phyloP scores from a whole-genome alignment of 2,113 vertebrate species.

The Brachypteracias leptosomus region DNA sequence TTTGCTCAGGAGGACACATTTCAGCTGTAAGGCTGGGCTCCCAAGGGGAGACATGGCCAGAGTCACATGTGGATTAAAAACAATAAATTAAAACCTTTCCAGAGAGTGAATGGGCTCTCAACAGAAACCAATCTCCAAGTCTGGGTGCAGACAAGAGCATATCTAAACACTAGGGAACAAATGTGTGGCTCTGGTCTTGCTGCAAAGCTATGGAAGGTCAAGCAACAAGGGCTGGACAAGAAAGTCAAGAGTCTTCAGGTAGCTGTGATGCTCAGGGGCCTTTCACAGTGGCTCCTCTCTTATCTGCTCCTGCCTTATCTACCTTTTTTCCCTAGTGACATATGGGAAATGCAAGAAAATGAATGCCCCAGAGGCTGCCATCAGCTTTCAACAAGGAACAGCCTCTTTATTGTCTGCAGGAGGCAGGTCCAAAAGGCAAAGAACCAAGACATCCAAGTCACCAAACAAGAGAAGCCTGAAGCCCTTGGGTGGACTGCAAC shows the following conservation, averaged over 20 bases:
- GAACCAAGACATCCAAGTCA: neutral
- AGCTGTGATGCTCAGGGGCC: neutral
- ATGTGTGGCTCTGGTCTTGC: neutral
- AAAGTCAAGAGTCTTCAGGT: neutral
- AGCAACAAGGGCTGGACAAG: neutral
- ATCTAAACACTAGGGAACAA: neutral
- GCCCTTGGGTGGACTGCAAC: neutral
- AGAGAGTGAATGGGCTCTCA: neutral
- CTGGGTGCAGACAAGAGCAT: neutral
- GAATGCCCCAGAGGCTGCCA: neutral
- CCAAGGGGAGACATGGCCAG: neutral
- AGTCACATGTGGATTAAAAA: neutral
- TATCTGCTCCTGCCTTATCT: neutral
- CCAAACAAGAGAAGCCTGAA: neutral
- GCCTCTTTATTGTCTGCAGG: constrained; percentile 48
- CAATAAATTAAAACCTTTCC: neutral
- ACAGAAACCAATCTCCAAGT: neutral
- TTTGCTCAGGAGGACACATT: neutral
- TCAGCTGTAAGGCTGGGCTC: neutral
- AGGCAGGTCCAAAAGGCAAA: neutral
- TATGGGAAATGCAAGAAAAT: neutral
- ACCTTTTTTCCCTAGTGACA: neutral
- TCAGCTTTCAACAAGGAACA: neutral
- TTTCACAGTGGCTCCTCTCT: neutral
- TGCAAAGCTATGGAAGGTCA: neutral